A percentile compares a stretch with the other conserved stretches of the same genome.
phyloP scores from a whole-genome alignment of 2,113 vertebrate genomes.

The Amia ocellicauda region DNA sequence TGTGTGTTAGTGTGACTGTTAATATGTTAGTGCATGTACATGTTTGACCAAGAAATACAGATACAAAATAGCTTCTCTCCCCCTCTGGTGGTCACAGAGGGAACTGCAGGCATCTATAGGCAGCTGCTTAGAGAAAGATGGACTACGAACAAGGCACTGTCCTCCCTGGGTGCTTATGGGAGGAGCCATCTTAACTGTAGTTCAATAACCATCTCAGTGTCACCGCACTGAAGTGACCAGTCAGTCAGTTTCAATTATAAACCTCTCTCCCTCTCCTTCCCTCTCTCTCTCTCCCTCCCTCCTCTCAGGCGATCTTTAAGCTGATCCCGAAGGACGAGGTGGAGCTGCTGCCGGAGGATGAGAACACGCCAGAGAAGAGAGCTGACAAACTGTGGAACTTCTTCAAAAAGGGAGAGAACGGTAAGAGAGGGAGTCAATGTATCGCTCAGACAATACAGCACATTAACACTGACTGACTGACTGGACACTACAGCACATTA shows the following conservation, averaged over 20 bases:
- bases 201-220: too few relatives aligned
- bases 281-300: background rate
- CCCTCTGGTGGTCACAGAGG: background rate
- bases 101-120: too few relatives aligned
- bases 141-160: too few relatives aligned
- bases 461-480: background rate
- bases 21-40: too few relatives aligned
- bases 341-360: slow-evolving; percentile 69
- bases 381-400: slow-evolving; percentile 78
- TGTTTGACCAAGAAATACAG: too few relatives aligned
- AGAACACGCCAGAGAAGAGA: slow-evolving; percentile 82
- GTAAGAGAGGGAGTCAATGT: slow-evolving; percentile 44
- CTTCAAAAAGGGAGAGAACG: slow-evolving; percentile 79
- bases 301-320: slow-evolving; percentile 79
- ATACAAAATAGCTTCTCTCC: background rate
- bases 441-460: slow-evolving; percentile 9
- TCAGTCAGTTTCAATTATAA: too few relatives aligned
- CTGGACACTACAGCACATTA: background rate
- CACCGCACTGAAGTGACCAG: too few relatives aligned
- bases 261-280: too few relatives aligned
- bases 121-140: too few relatives aligned
- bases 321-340: slow-evolving; percentile 79
- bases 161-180: too few relatives aligned
- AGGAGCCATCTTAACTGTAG: too few relatives aligned
- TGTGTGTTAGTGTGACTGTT: too few relatives aligned